phyloP scores from a whole-genome alignment of 2,888 invertebrate genomes.

The Drosophila kambysellisi region DNA sequence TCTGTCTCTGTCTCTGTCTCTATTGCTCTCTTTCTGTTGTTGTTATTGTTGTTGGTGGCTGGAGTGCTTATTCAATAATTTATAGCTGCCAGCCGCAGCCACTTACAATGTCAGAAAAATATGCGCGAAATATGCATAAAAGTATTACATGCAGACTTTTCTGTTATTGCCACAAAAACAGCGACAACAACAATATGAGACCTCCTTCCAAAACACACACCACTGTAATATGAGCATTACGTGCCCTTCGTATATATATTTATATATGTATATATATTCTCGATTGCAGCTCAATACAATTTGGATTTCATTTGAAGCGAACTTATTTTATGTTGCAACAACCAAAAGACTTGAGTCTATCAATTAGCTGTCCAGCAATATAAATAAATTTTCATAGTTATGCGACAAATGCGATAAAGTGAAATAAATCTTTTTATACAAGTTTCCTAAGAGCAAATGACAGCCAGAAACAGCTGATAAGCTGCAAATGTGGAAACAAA shows the following conservation, averaged over 20 bases:
- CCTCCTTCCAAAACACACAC: constrained; percentile 21
- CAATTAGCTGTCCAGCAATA: constrained; percentile 38
- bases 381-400: constrained; percentile 19
- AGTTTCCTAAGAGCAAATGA: background rate
- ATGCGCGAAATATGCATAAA: constrained; percentile 80
- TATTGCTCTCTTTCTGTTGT: constrained; percentile 21
- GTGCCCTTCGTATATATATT: constrained; percentile 10
- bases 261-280: constrained; percentile 1
- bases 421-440: background rate
- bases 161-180: constrained; percentile 42
- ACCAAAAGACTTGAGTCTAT: constrained; percentile 4
- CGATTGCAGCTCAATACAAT: constrained; percentile 12
- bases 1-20: constrained; percentile 17
- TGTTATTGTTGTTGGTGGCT: constrained; percentile 42
- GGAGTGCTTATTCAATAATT: constrained; percentile 78
- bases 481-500: background rate
- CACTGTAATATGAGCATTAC: constrained; percentile 22
- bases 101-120: constrained; percentile 80
- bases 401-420: background rate
- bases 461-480: constrained; percentile 30
- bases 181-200: background rate
- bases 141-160: constrained; percentile 74
- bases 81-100: constrained; percentile 80
- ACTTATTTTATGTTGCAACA: constrained; percentile 13
- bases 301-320: background rate